Evolutionary conservation across 2,113 vertebrate species (phyloP).

Genomic region (Oreochromis spilurus): DNA sequence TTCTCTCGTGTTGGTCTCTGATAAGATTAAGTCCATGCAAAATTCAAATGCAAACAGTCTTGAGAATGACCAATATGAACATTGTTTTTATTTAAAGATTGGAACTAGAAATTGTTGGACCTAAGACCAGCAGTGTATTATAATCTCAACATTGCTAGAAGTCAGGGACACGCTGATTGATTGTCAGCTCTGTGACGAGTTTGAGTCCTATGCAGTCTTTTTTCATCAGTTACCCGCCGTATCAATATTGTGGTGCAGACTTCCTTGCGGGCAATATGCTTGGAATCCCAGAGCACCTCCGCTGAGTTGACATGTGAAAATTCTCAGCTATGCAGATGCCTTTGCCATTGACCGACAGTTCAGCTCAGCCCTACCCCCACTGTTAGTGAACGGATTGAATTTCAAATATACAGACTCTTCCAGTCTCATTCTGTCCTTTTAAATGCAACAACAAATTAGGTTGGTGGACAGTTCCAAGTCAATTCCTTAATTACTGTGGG

Average conservation of each 20-base stretch:
- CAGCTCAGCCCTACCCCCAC: constrained; percentile 7
- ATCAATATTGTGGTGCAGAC: constrained; percentile 32
- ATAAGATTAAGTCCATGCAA: neutral
- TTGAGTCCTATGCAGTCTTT: neutral
- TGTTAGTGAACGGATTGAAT: constrained; percentile 16
- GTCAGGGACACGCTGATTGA: neutral
- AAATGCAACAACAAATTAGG: neutral
- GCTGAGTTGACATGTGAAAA: constrained; percentile 67
- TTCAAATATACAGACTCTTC: constrained; percentile 26
- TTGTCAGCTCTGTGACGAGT: neutral
- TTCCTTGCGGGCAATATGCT: constrained; percentile 38
- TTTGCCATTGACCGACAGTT: constrained; percentile 18
- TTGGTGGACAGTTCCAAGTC: neutral
- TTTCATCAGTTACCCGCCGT: constrained; percentile 7
- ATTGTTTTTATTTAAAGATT: neutral
- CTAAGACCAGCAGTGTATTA: neutral
- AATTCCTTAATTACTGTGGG: constrained; percentile 11
- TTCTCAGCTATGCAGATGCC: constrained; percentile 45
- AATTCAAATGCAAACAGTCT: neutral
- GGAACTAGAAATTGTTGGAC: neutral
- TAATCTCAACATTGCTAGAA: neutral
- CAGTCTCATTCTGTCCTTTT: neutral
- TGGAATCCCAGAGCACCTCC: constrained; percentile 48
- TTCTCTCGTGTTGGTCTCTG: neutral
- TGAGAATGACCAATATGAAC: neutral